Evolutionary conservation across 2,888 invertebrate genomes (phyloP).

Genomic region (Tethea ocularis): DNA sequence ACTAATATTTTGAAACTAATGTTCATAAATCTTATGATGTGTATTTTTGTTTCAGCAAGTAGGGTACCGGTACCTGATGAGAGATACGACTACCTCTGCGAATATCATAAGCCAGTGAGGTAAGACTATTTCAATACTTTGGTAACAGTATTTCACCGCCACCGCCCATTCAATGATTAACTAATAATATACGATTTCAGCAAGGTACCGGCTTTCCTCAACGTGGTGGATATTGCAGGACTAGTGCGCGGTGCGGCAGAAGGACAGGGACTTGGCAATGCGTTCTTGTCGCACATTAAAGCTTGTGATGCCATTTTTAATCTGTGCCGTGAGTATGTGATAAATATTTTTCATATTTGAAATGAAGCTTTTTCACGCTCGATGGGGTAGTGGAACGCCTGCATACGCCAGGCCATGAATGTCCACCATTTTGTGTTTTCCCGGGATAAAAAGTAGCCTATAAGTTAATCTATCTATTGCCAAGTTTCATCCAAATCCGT

Average conservation of each 20-base stretch:
- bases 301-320: constrained; percentile 99
- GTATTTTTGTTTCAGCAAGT: constrained; percentile 85
- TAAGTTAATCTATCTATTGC: no score
- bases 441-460: no score
- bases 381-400: no score
- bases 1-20: neutral
- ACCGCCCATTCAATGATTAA: constrained; percentile 1
- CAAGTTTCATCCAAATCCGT: no score
- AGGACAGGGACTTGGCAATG: constrained; percentile 99
- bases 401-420: no score
- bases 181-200: constrained; percentile 79
- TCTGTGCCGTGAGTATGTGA: constrained; percentile 91
- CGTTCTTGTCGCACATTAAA: constrained; percentile 98
- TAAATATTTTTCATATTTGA: no score
- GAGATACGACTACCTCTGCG: constrained; percentile 95
- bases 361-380: no score
- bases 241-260: constrained; percentile 99
- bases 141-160: neutral
- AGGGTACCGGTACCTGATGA: constrained; percentile 98
- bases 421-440: no score
- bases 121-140: constrained; percentile 63
- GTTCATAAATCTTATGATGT: constrained; percentile 33
- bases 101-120: constrained; percentile 97
- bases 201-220: constrained; percentile 98
- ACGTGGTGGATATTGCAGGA: constrained; percentile 99